phyloP scores from a whole-genome alignment of 2,888 invertebrate species.

The Drosophila sordidula region DNA sequence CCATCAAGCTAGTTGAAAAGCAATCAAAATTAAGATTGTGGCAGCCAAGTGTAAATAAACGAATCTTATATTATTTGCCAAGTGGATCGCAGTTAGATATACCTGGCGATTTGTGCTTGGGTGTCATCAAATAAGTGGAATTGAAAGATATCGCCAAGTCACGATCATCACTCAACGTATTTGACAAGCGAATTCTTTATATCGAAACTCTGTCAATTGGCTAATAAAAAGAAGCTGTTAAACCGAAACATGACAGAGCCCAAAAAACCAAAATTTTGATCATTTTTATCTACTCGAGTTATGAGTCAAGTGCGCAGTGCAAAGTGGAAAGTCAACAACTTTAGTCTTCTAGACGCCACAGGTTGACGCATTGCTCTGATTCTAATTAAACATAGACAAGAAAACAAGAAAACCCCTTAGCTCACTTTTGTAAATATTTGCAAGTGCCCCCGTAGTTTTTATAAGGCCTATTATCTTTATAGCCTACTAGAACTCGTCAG shows the following conservation, averaged over 20 bases:
- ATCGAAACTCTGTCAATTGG: not conserved
- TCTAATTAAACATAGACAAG: not conserved
- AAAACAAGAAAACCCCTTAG: too few species aligned
- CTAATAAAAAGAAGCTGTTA: not conserved
- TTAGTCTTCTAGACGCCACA: too few species aligned
- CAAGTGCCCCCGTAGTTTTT: not conserved
- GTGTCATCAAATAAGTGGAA: too few species aligned
- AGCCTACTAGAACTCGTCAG: not conserved
- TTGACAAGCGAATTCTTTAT: not conserved
- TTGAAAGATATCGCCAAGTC: not conserved
- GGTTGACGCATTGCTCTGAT: slow-evolving; percentile 1
- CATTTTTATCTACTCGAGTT: not conserved
- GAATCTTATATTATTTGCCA: not conserved
- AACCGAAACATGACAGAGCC: not conserved
- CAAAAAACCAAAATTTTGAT: not conserved
- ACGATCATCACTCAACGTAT: not conserved
- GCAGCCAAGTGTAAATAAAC: not conserved
- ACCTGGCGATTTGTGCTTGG: too few species aligned
- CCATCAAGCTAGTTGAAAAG: not conserved
- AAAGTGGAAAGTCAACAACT: slow-evolving; percentile 1
- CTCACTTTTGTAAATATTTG: slow-evolving; percentile 1
- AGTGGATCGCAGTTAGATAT: not conserved
- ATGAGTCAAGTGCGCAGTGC: slow-evolving; percentile 18
- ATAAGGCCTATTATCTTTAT: slow-evolving; percentile 5
- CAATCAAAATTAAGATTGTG: not conserved